Evolutionary conservation across 2,888 invertebrate species (phyloP), one percentile per base, ranked within the genome.

Genomic region (Xylocampa areola): DNA sequence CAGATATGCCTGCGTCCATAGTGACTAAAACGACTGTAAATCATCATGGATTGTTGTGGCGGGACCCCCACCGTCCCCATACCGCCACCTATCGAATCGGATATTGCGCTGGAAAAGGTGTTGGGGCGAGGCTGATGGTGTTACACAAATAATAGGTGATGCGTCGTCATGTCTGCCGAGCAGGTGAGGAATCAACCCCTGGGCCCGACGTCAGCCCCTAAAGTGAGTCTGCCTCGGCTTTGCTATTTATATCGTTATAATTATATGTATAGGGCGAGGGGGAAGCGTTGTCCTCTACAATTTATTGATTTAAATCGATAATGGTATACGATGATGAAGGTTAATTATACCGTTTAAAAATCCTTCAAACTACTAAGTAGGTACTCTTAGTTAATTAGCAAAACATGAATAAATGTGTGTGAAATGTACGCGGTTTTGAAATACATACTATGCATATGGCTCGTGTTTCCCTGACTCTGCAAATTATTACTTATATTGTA

Each of bases 401-500:
- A 2, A 30, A 30, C 29, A 1, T 4, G 13, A 29, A 11, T 5
- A 13, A 5, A 30, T 30, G 5, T 11, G 29, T 11, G 11, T 30
- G 1, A 8, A 2, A 25, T 7, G 8, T 8, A 8, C 10, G 7
- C 2, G 25, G 25, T 25, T 25, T 25, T 27, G 21, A n/a, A n/a
- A n/a, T n/a, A n/a, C 27, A 57, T 23, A 30, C 23, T 14, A n/a
- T 7, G n/a, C 16, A 7, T n/a, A 5, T 21, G 27, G 21, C 27
- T 25, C 17, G 29, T 27, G 14, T 40, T 40, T 33, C 33, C 17
- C 33, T 14, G 21, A 29, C 11, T 16, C 29, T 16, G 10, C 30
- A 13, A 30, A 30, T 6, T 37, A 32, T n/a, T n/a, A n/a, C n/a
- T n/a, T n/a, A n/a, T n/a, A 41, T 59, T 36, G 52, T n/a, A 51